Conservation (phyloP, 2,113 vertebrate genomes). For the Pampusana beccarii region DNA sequence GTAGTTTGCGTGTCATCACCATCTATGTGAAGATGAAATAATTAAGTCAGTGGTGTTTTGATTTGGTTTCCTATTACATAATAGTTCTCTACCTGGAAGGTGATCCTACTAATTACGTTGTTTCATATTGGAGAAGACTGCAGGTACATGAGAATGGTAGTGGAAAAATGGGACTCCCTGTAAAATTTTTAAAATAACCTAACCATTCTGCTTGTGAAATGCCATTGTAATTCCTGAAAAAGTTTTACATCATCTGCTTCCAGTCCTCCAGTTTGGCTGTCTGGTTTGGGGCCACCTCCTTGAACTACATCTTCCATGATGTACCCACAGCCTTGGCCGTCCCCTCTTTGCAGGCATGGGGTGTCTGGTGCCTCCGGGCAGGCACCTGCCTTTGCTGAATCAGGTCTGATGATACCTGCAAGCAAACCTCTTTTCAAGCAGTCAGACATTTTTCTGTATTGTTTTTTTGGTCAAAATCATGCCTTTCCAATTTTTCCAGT, state of each 20-base stretch:
- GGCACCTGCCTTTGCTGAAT: neutral
- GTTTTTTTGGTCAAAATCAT: neutral
- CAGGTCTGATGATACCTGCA: rapidly evolving
- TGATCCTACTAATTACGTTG: neutral
- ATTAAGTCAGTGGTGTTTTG: neutral
- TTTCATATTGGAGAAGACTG: neutral
- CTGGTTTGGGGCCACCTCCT: neutral
- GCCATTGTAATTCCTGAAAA: neutral
- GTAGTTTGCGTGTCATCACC: neutral
- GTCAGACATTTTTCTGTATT: neutral
- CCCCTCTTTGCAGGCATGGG: neutral
- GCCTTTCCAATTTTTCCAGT: neutral
- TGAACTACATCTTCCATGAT: neutral
- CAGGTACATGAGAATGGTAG: neutral
- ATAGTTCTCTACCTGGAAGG: neutral
- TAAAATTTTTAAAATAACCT: neutral
- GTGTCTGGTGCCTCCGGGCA: neutral
- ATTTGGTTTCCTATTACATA: neutral
- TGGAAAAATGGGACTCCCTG: neutral
- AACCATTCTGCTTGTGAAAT: neutral
- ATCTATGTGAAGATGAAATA: neutral
- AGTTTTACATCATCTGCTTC: neutral
- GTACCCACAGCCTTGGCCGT: rapidly evolving
- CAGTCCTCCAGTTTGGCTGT: rapidly evolving
- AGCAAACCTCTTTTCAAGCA: neutral